phyloP scores from a whole-genome alignment of 2,888 invertebrate genomes.

The Tinea semifulvella region DNA sequence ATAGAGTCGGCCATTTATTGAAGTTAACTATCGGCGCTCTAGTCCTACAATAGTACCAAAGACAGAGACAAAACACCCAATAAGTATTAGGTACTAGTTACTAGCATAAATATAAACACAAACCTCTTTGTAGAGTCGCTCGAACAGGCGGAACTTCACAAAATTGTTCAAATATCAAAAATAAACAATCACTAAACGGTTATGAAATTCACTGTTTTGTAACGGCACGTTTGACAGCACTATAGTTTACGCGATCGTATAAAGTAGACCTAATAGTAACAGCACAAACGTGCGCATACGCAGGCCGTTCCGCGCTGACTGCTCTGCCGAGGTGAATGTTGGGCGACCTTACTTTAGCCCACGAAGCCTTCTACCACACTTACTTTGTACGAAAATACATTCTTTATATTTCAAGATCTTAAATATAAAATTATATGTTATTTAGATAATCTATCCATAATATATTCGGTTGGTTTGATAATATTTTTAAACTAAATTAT shows the following conservation, averaged over 20 bases:
- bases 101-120: conserved; percentile 29
- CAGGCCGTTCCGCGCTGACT: conserved; percentile 55
- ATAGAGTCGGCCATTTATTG: conserved; percentile 29
- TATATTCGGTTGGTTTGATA: no score
- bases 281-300: conserved; percentile 43
- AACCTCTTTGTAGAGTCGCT: conserved; percentile 47
- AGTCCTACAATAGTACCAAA: conserved; percentile 30
- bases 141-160: conserved; percentile 30
- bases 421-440: conserved; percentile 1
- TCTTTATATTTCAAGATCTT: conserved; percentile 6
- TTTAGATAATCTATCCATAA: no score
- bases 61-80: conserved; percentile 25
- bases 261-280: conserved; percentile 18
- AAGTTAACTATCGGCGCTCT: conserved; percentile 32
- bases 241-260: conserved; percentile 41
- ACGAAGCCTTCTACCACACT: conserved; percentile 50
- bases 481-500: no score
- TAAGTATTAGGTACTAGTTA: conserved; percentile 17
- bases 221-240: conserved; percentile 52
- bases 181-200: conserved; percentile 46
- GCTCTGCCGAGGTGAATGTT: conserved; percentile 45
- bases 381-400: conserved; percentile 17
- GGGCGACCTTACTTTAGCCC: conserved; percentile 54
- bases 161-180: conserved; percentile 34
- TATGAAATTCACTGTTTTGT: conserved; percentile 44